These are phyloP conservation scores for Chloroclysta siterata DNA, from an alignment of 2,888 invertebrate species.

Conservation along the genomic window DNA sequence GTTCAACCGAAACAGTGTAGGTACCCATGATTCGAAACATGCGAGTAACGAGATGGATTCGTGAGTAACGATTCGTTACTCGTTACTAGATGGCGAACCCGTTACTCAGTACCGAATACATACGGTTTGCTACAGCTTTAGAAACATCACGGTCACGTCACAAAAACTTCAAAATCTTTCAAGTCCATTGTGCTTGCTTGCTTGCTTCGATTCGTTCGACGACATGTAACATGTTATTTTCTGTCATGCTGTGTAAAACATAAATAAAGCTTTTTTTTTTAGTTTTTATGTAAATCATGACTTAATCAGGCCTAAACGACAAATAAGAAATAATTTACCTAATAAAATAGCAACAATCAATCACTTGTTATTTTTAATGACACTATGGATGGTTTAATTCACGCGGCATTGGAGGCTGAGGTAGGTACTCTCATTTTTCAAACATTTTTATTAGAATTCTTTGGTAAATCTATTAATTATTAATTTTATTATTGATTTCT, in stretches of 20 bases:
- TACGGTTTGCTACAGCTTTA: too few species aligned
- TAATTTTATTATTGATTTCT: constrained; percentile 21
- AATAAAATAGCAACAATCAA: constrained; percentile 72
- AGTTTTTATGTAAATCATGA: constrained; percentile 82
- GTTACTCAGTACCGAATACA: too few species aligned
- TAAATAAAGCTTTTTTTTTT: constrained; percentile 80
- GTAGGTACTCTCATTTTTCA: constrained; percentile 77
- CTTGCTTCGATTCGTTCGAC: too few species aligned
- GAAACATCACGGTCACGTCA: too few species aligned
- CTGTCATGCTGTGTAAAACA: constrained; percentile 83
- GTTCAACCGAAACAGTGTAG: too few species aligned
- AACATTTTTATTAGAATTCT: constrained; percentile 40
- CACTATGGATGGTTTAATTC: constrained; percentile 85
- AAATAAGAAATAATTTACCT: constrained; percentile 76
- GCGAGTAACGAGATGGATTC: too few species aligned
- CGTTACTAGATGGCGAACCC: too few species aligned
- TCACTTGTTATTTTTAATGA: constrained; percentile 80
- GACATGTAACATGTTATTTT: constrained; percentile 63
- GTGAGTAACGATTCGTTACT: too few species aligned
- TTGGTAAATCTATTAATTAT: constrained; percentile 17
- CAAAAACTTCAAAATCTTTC: too few species aligned
- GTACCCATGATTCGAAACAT: too few species aligned
- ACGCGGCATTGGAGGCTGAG: constrained; percentile 85
- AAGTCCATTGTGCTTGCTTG: too few species aligned
- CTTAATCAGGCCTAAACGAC: constrained; percentile 79